Base-by-base conservation (phyloP, 2,797 vertebrate species). In the Helicolenus hilgendorfi region DNA sequence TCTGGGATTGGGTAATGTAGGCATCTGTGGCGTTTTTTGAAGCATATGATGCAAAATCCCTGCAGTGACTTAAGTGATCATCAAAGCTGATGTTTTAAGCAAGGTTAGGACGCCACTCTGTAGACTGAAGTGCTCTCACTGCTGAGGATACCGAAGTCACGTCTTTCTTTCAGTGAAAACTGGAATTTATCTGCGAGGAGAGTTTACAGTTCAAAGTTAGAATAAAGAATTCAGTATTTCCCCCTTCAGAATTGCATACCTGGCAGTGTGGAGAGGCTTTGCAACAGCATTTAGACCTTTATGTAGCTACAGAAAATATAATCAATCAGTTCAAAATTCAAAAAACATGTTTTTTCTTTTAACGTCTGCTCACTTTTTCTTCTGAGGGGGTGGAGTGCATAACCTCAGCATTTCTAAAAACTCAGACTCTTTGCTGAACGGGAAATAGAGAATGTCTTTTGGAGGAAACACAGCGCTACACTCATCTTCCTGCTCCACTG, bases 1-100 rank as follows among this genome's bases (percentile, higher is more conserved):
- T 22, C 14, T 55, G 4, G 3, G 62, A 53, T 70, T 45, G 31
- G 27, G 26, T 65, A 64, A 70, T 24, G 6, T 13, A 45, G 53
- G 26, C 72, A 71, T 71, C 77, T 84, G 29, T 74, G 63, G 22
- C 33, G 69, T 38, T 73, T 81, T 72, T 41, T 73, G 18, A 49
- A 68, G 67, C 77, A 72, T 22, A 64, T 62, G 22, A 84, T 79
- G 38, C 27, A 49, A 59, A 90, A 63, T 45, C 33, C 45, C 69
- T 18, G 72, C 24, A 58, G 74, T 76, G 64, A 75, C 27, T 70
- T 55, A 72, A 82, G 80, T 22, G 14, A 38, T 77, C 41, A 75
- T 83, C 75, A 85, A 72, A 71, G 58, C 56, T 38, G 60, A 56
- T 63, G 59, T 64, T 82, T 31, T 10, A 65, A 29, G 10, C 22